These are phyloP conservation scores for Luidia sarsii DNA, from an alignment of 53 echinoderm and acorn worm genomes.

Conservation along the genomic window DNA sequence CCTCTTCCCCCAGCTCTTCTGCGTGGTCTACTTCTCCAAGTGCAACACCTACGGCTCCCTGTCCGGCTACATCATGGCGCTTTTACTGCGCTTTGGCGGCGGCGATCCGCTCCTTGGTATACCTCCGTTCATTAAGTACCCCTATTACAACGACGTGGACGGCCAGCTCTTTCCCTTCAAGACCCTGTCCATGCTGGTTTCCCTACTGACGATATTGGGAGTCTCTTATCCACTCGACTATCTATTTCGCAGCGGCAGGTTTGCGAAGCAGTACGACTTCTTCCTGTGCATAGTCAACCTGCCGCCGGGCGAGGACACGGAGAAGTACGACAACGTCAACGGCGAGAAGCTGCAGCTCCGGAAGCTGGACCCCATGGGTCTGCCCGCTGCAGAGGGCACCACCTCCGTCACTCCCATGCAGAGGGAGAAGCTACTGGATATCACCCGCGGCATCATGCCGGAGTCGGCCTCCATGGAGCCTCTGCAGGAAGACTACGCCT, in stretches of 20 bases:
- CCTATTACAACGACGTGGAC: slow-evolving; percentile 54
- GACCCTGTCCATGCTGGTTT: slow-evolving; percentile 57
- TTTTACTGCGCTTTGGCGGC: slow-evolving; percentile 68
- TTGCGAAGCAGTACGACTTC: slow-evolving; percentile 54
- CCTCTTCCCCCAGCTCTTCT: slow-evolving; percentile 97
- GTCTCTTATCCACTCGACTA: slow-evolving; percentile 56
- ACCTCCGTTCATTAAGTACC: slow-evolving; percentile 72
- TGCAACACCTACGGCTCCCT: slow-evolving; percentile 85
- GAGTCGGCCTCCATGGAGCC: slow-evolving; percentile 93
- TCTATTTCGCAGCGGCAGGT: slow-evolving; percentile 31
- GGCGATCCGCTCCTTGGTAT: slow-evolving; percentile 61
- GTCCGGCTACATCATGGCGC: slow-evolving; percentile 57
- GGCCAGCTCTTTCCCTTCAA: slow-evolving; percentile 88
- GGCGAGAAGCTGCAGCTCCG: slow-evolving; percentile 83
- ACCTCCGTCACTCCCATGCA: slow-evolving; percentile 45
- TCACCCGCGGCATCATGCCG: slow-evolving; percentile 68
- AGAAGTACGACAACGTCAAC: slow-evolving; percentile 80
- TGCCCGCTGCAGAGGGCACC: slow-evolving; percentile 55
- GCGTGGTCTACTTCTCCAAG: slow-evolving; percentile 87
- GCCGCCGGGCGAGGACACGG: slow-evolving; percentile 34
- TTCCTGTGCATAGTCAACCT: slow-evolving; percentile 63
- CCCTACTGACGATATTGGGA: slow-evolving; percentile 46
- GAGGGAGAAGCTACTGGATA: slow-evolving; percentile 76
- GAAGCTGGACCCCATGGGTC: slow-evolving; percentile 54
- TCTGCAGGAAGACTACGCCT: slow-evolving; percentile 64